These are phyloP conservation scores for Willisornis vidua DNA, from an alignment of 2,113 vertebrate species.

Conservation along the genomic window DNA sequence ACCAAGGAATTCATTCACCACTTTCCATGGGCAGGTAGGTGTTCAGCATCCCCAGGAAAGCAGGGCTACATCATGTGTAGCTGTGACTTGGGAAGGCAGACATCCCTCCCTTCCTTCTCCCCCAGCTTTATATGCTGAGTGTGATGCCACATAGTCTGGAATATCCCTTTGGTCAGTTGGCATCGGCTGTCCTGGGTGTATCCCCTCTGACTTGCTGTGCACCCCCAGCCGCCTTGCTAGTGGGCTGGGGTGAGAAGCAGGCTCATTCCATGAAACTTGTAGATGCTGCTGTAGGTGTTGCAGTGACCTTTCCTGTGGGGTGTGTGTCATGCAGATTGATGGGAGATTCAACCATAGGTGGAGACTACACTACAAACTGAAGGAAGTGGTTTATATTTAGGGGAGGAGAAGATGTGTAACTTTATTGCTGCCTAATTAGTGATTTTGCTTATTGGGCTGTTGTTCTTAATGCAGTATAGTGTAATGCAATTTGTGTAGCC, in stretches of 20 bases:
- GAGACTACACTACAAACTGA: neutral
- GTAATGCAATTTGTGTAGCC: neutral
- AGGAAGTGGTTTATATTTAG: neutral
- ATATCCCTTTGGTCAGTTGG: neutral
- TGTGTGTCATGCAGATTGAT: too few species aligned
- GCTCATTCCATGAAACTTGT: neutral
- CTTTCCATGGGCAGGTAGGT: neutral
- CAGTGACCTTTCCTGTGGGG: neutral
- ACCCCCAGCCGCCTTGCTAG: neutral
- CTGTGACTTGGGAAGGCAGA: neutral
- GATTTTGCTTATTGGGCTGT: neutral
- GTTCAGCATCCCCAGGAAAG: neutral
- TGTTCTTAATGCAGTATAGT: neutral
- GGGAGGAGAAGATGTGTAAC: neutral
- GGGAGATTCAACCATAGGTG: neutral
- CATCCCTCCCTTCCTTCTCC: neutral
- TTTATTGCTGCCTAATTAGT: neutral
- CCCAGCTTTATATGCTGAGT: neutral
- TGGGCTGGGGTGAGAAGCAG: neutral
- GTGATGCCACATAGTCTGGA: neutral
- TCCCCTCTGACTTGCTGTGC: neutral
- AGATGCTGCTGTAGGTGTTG: neutral
- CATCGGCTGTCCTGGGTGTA: neutral
- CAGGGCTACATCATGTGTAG: neutral
- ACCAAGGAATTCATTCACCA: neutral